Conservation (phyloP, 1,140 invertebrate species). For the Coptotermes formosanus region DNA sequence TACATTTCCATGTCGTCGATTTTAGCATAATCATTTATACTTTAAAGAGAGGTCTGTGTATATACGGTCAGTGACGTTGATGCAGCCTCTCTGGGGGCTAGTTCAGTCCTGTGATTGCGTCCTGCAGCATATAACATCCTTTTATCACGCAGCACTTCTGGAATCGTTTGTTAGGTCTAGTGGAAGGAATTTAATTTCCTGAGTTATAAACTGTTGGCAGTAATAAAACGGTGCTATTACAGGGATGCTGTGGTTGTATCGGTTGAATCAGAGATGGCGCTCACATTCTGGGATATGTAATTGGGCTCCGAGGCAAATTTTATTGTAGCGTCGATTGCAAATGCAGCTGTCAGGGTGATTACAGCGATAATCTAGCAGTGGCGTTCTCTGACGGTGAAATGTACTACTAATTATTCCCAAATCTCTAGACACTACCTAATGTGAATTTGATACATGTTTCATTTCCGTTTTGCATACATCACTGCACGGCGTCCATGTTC, state of each 20-base stretch:
- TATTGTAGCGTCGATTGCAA: neutral
- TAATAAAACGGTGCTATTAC: neutral
- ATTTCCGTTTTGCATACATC: neutral
- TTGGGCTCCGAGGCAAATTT: neutral
- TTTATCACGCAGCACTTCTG: neutral
- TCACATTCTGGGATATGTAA: neutral
- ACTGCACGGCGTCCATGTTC: neutral
- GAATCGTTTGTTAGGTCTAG: neutral
- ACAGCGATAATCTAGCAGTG: neutral
- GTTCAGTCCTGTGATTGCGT: neutral
- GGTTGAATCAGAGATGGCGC: neutral
- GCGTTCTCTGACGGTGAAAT: neutral
- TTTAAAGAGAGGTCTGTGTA: too few relatives aligned
- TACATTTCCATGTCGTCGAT: too few relatives aligned
- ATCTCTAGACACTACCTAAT: neutral
- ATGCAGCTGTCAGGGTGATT: neutral
- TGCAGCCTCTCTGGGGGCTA: neutral
- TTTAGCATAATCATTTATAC: too few relatives aligned
- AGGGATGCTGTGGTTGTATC: neutral
- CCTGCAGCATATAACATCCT: neutral
- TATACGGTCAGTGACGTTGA: neutral
- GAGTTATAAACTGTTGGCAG: slow-evolving; percentile 4
- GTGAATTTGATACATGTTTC: neutral
- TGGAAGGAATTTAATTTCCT: slow-evolving; percentile 19
- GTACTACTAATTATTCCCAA: neutral